Evolutionary conservation across 2,797 vertebrate genomes (phyloP).

Genomic region (Pangasius djambal): DNA sequence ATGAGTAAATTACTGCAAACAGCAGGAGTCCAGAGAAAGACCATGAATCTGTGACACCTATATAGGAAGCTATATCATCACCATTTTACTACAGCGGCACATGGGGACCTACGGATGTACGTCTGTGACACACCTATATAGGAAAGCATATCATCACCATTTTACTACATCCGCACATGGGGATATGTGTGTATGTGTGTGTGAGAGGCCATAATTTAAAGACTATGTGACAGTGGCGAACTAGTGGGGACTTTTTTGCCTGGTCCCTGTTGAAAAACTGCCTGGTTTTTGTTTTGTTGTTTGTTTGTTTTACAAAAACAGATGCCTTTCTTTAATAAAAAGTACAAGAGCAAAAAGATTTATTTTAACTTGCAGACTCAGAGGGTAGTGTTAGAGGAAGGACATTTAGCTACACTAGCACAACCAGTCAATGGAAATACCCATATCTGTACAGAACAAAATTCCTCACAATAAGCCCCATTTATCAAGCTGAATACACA

Average conservation of each 20-base stretch:
- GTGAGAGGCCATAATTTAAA: background rate
- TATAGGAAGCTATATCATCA: conserved; percentile 39
- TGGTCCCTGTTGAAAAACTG: background rate
- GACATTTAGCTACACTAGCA: background rate
- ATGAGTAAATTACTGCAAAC: conserved; percentile 13
- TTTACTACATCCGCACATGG: conserved; percentile 41
- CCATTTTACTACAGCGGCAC: conserved; percentile 42
- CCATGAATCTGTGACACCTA: conserved; percentile 40
- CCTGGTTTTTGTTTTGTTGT: background rate
- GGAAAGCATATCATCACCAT: conserved; percentile 40
- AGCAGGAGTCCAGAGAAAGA: conserved; percentile 7
- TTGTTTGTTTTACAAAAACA: background rate
- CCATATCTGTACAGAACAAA: background rate
- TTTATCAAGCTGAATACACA: background rate
- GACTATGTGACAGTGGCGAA: background rate
- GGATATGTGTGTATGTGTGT: too few species aligned
- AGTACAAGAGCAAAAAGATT: background rate
- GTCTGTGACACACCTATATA: conserved; percentile 28
- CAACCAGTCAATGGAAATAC: background rate
- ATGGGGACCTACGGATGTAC: background rate
- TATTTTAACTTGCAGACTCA: background rate
- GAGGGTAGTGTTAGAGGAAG: background rate
- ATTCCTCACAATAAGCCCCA: background rate
- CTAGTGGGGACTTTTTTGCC: background rate
- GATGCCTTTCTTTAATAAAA: background rate